phyloP scores from a whole-genome alignment of 2,113 vertebrate genomes.

The Thamnaconus septentrionalis region DNA sequence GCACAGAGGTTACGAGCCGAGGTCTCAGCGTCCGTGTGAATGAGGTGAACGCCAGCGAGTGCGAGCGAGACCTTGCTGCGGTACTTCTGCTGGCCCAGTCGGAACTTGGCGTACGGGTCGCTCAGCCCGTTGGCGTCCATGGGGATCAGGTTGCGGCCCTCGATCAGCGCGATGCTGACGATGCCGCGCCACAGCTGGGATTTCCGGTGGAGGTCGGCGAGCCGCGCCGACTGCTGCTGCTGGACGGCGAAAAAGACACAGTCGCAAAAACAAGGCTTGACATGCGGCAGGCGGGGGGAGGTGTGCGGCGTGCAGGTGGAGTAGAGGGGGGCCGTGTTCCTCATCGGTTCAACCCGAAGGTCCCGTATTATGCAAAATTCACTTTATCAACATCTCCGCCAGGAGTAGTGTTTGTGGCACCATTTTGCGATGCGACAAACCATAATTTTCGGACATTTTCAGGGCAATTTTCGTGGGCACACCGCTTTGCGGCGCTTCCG shows the following conservation, averaged over 20 bases:
- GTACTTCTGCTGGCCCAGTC: constrained; percentile 90
- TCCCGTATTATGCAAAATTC: too few relatives aligned
- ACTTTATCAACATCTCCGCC: too few relatives aligned
- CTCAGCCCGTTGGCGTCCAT: constrained; percentile 93
- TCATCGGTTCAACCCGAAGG: neutral
- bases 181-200: constrained; percentile 90
- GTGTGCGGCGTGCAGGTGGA: neutral
- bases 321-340: neutral
- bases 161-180: constrained; percentile 88
- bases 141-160: constrained; percentile 84
- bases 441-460: too few relatives aligned
- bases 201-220: constrained; percentile 86
- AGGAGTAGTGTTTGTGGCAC: too few relatives aligned
- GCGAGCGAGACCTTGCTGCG: constrained; percentile 83
- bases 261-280: constrained; percentile 1
- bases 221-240: constrained; percentile 85
- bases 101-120: constrained; percentile 94
- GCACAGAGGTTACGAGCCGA: constrained; percentile 8
- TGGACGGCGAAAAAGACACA: constrained; percentile 55
- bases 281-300: too few relatives aligned
- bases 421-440: too few relatives aligned
- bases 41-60: neutral
- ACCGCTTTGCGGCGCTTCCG: too few relatives aligned
- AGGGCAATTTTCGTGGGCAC: too few relatives aligned
- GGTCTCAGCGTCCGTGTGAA: too few relatives aligned